These are phyloP conservation scores for Gasteruption jaculator DNA, from an alignment of 2,888 invertebrate genomes.

Conservation along the genomic window DNA sequence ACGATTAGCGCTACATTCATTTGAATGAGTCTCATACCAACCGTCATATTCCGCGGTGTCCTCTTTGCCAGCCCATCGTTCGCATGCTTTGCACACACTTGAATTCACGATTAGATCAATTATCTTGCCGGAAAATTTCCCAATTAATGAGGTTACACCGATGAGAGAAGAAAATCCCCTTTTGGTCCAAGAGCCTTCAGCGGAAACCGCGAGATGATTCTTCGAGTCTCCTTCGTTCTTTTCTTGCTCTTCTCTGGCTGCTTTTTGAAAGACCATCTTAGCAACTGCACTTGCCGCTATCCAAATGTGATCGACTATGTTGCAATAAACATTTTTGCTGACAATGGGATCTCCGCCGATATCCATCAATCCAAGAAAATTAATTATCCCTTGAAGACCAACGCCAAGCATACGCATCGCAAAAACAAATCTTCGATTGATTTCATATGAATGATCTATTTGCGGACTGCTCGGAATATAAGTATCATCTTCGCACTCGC, in stretches of 20 bases:
- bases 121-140: conserved; percentile 5
- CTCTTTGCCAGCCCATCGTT: conserved; percentile 2
- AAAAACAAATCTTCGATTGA: conserved; percentile 3
- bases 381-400: conserved; percentile 3
- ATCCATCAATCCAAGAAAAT: conserved; percentile 10
- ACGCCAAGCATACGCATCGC: conserved; percentile 4
- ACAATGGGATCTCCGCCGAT: conserved; percentile 9
- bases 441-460: conserved; percentile 1
- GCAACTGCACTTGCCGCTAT: conserved; percentile 10
- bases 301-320: conserved; percentile 9
- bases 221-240: conserved; percentile 1
- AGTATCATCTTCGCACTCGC: neutral
- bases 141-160: conserved; percentile 1
- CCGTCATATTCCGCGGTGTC: conserved; percentile 2
- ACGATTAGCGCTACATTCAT: conserved; percentile 9
- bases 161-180: neutral
- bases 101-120: neutral
- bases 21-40: conserved; percentile 8
- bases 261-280: conserved; percentile 2
- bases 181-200: neutral
- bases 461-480: conserved; percentile 4
- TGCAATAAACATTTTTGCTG: conserved; percentile 5
- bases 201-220: conserved; percentile 3
- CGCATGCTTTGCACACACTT: conserved; percentile 7
- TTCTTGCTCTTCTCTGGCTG: neutral